Conservation (phyloP, 2,888 invertebrate species). For the Trissonchulus latispiculum region DNA sequence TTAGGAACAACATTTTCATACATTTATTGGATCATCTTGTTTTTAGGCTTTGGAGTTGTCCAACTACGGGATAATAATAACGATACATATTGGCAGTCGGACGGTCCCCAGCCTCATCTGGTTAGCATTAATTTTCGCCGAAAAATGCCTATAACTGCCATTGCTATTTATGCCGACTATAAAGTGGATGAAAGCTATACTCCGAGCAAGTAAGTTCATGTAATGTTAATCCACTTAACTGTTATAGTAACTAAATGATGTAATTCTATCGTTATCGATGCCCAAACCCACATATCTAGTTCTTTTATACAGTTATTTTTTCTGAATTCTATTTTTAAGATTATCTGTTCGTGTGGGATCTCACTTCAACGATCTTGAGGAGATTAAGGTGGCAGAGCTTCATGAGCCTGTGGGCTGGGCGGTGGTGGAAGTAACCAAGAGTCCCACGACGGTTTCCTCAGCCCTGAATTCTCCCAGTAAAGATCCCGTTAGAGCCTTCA, state of each 20-base stretch:
- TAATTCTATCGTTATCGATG: too few species aligned
- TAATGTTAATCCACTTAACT: too few species aligned
- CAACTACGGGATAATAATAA: constrained; percentile 85
- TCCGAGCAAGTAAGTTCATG: constrained; percentile 59
- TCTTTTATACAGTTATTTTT: not conserved
- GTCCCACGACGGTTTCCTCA: not conserved
- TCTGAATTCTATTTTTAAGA: constrained; percentile 46
- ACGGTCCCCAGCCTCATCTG: constrained; percentile 92
- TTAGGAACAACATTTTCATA: too few species aligned
- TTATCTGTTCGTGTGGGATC: constrained; percentile 86
- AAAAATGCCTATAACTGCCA: constrained; percentile 85
- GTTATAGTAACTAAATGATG: too few species aligned
- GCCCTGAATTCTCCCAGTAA: constrained; percentile 46
- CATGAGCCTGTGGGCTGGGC: constrained; percentile 96
- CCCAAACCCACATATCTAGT: too few species aligned
- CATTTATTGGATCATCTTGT: too few species aligned
- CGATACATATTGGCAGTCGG: constrained; percentile 99
- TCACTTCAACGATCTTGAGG: constrained; percentile 90
- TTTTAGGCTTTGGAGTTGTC: constrained; percentile 85
- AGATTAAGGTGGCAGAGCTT: constrained; percentile 83
- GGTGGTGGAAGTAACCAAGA: constrained; percentile 74
- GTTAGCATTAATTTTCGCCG: constrained; percentile 77
- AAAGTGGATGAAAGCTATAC: constrained; percentile 98
- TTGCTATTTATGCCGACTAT: constrained; percentile 93
- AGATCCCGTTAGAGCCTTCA: constrained; percentile 80